Evolutionary conservation across 35 echinoderm and acorn worm species (phyloP), one percentile per base, ranked within the genome.

Genomic region (Apostichopus japonicus): DNA sequence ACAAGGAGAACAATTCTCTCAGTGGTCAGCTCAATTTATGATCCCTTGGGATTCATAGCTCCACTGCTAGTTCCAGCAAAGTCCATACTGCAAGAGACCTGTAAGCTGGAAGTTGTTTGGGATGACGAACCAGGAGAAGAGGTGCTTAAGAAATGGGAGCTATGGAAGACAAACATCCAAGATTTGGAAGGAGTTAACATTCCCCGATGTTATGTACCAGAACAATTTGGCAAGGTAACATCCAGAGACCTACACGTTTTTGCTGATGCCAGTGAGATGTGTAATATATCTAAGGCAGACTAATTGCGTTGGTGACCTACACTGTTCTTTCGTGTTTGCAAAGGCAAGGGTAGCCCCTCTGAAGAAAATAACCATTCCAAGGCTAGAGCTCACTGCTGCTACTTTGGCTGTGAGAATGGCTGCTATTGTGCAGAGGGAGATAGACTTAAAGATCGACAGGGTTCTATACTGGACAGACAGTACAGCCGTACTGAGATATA

Each of bases 341-440:
- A 96, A 96, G 55, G 86, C 92, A 3, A 92, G 88, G 80, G 92
- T 96, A 10, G 63, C 80, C 0, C 80, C 95, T 9, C 24, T 92
- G 22, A 91, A 94, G 63, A 86, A 80, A 2, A 25, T 94, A 54
- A 91, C 93, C 6, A 92, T 94, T 16, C 93, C 89, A 10, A 94
- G 95, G 53, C 72, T 96, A 23, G 95, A 96, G 65, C 73, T 96
- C 14, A 87, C 92, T 5, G 95, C 92, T 54, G 92, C 92, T 19
- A 90, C 86, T 23, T 19, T 93, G 25, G 83, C 92, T 6, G 92
- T 87, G 27, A 96, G 84, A 57, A 90, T 94, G 79, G 17, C 51
- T 19, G 19, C 56, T 15, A 72, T 78, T 8, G 54, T 92, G 19
- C 11, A 77, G 72, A 65, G 17, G 21, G 89, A 96, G 19, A 33